A percentile compares a stretch with the other conserved stretches of the same genome.
Conservation (phyloP, 2,797 vertebrate species). For the Manis pentadactyla region DNA sequence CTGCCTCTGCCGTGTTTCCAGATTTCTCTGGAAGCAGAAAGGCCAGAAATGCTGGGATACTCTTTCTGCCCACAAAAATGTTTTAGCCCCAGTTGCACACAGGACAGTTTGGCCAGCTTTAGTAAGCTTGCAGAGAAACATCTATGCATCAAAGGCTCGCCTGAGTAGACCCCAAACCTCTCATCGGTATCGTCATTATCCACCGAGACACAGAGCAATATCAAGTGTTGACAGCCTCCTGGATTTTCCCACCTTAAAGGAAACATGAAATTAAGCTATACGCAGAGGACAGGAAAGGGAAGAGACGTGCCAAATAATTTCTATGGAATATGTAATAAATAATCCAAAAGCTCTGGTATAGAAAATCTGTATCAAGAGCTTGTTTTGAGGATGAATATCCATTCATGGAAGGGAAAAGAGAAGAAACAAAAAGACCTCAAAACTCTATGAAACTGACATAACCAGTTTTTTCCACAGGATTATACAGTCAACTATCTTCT, state of each 20-base stretch:
- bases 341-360: background rate
- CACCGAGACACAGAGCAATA: background rate
- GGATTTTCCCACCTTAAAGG: background rate
- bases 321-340: background rate
- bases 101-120: background rate
- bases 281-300: background rate
- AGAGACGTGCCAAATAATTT: background rate
- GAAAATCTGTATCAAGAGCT: background rate
- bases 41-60: background rate
- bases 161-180: background rate
- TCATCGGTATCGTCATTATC: background rate
- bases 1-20: background rate
- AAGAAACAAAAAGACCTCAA: background rate
- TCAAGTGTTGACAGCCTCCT: background rate
- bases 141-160: background rate
- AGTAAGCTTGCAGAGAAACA: background rate
- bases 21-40: background rate
- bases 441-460: background rate
- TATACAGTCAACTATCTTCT: background rate
- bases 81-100: background rate
- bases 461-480: background rate
- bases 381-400: background rate
- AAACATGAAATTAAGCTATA: constrained; percentile 18
- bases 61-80: background rate
- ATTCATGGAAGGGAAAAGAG: background rate